Conservation (phyloP, 2,888 invertebrate species). For the Sthenelais limicola region DNA sequence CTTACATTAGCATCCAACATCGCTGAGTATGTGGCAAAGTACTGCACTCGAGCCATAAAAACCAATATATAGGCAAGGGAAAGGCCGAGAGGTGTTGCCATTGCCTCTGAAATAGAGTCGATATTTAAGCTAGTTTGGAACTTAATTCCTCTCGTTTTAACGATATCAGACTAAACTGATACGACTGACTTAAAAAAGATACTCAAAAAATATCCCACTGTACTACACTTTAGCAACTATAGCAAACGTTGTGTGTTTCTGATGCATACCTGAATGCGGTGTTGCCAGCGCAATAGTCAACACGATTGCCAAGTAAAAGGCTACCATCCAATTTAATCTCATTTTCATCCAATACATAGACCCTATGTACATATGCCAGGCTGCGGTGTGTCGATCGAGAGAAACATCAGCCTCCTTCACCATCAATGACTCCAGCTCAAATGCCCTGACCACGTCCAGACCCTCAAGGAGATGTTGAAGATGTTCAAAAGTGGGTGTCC, state of each 20-base stretch:
- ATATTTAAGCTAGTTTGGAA: background rate
- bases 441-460: slow-evolving; percentile 1
- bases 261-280: background rate
- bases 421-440: slow-evolving; percentile 15
- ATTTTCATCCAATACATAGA: slow-evolving; percentile 29
- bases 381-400: slow-evolving; percentile 16
- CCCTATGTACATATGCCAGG: slow-evolving; percentile 21
- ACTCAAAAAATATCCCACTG: too few species aligned
- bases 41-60: slow-evolving; percentile 16
- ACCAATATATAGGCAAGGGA: slow-evolving; percentile 22
- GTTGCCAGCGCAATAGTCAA: background rate
- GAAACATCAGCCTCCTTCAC: background rate
- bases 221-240: too few species aligned
- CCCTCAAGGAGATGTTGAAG: slow-evolving; percentile 6
- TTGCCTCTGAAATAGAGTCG: background rate
- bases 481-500: slow-evolving; percentile 28
- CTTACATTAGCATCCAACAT: slow-evolving; percentile 36
- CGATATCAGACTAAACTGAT: background rate
- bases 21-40: slow-evolving; percentile 17
- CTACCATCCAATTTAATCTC: slow-evolving; percentile 9
- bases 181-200: background rate
- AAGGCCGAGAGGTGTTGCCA: background rate
- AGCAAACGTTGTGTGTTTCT: too few species aligned
- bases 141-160: background rate
- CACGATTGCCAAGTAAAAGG: slow-evolving; percentile 3